Base-by-base conservation (phyloP, 2,888 invertebrate genomes). In the Diabrotica balteata region DNA sequence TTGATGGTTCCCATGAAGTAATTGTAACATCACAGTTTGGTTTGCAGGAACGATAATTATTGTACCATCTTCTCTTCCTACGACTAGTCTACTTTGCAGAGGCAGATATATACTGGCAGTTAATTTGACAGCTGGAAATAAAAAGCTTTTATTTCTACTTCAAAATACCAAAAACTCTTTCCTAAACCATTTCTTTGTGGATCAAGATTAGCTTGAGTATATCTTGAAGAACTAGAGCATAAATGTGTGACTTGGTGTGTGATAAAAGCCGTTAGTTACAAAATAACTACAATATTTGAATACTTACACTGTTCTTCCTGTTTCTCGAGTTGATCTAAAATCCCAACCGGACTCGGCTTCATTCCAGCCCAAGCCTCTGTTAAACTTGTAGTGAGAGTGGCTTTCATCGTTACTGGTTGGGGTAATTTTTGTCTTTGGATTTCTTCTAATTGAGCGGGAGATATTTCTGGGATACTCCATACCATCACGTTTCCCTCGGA, bases 1-100 rank as follows among this genome's bases (percentile, higher is more conserved):
- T 78, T 95, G 95, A 83, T 95, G 94, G 72, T 89, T 91, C 7
- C 95, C 95, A 75, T 95, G 94, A 65, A 99, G 85, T 63, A 98
- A 84, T 79, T 98, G 97, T 72, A 96, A 85, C 89, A 96, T 95
- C 5, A 98, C 94, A 0, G 97, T 96, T 80, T 97, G 96, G 0
- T 96, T 96, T 0, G 97, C 98, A 42, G 97, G 95, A 59, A 97
- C 93, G 70, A 98, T 96, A 32, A 98, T 93, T 71, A 99, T 98
- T 63, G 94, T 92, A 3, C 99, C 99, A 81, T 99, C 97, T 80
- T 96, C 95, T 8, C 97, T 88, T 0, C 98, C 98, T 71, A 97
- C 94, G 9, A 98, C 97, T 66, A 99, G 85, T 7, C 96, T 91
- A 77, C 97, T 97, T 79, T 97, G 97, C 60, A 93, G 91, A 0